These are phyloP conservation scores for Camponotus floridanus DNA, from an alignment of 1,140 invertebrate species.

Conservation along the genomic window DNA sequence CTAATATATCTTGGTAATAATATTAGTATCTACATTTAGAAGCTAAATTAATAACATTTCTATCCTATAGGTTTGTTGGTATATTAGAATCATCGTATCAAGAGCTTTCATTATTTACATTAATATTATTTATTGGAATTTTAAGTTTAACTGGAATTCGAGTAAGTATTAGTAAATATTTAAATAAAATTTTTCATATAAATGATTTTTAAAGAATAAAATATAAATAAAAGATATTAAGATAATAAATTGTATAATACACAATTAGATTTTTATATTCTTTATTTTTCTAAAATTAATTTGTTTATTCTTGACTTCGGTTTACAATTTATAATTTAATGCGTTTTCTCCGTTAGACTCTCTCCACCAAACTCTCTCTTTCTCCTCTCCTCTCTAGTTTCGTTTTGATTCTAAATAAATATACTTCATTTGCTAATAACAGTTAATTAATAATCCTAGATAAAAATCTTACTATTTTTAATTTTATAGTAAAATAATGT, in stretches of 20 bases:
- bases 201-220: background rate
- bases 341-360: too few relatives aligned
- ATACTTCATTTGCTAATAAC: too few relatives aligned
- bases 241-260: background rate
- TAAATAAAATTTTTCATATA: slow-evolving; percentile 19
- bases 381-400: background rate
- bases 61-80: slow-evolving; percentile 14
- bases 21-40: background rate
- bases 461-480: too few relatives aligned
- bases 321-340: too few relatives aligned
- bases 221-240: too few relatives aligned
- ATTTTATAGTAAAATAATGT: background rate
- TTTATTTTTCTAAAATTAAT: too few relatives aligned
- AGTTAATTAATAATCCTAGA: too few relatives aligned
- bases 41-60: background rate
- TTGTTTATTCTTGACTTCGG: too few relatives aligned
- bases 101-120: background rate
- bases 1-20: background rate
- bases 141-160: slow-evolving; percentile 4
- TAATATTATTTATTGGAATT: background rate
- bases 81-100: background rate
- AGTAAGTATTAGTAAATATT: background rate
- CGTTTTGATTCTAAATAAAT: too few relatives aligned
- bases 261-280: too few relatives aligned
- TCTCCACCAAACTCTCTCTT: too few relatives aligned